A percentile compares a stretch with the other conserved stretches of the same genome.
These are phyloP conservation scores for Diplosoma virens DNA, from an alignment of 23 tunicate species.

Conservation along the genomic window DNA sequence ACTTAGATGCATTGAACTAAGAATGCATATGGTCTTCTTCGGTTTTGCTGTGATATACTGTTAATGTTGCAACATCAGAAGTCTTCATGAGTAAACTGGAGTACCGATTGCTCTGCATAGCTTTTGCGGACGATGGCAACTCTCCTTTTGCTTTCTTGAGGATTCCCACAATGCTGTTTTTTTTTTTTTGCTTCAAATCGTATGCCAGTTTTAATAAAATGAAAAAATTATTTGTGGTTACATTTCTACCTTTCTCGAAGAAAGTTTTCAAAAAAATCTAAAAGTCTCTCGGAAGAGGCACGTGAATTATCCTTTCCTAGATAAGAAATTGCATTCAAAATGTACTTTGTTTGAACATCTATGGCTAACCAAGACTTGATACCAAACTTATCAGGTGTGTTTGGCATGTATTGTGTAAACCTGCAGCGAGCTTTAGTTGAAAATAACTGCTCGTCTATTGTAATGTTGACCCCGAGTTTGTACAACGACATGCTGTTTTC, in stretches of 20 bases:
- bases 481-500: constrained; percentile 10
- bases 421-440: constrained; percentile 7
- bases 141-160: constrained; percentile 18
- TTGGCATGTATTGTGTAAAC: constrained; percentile 18
- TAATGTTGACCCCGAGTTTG: constrained; percentile 10
- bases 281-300: constrained; percentile 1
- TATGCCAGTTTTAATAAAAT: neutral
- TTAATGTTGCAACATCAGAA: constrained; percentile 9
- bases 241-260: neutral
- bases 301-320: neutral
- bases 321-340: constrained; percentile 9
- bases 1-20: constrained; percentile 18
- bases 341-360: neutral
- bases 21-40: constrained; percentile 12
- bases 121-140: constrained; percentile 29
- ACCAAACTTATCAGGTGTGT: constrained; percentile 21
- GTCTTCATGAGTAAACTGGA: constrained; percentile 30
- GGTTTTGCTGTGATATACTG: constrained; percentile 24
- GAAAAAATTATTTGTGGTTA: constrained; percentile 8
- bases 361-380: constrained; percentile 11
- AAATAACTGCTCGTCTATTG: constrained; percentile 11
- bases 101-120: constrained; percentile 10
- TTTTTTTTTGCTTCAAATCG: constrained; percentile 10
- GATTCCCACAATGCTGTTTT: constrained; percentile 13
- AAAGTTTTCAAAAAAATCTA: neutral